A percentile compares a stretch with the other conserved stretches of the same genome.
Conservation (phyloP, 2,888 invertebrate species). For the Apamea sordens region DNA sequence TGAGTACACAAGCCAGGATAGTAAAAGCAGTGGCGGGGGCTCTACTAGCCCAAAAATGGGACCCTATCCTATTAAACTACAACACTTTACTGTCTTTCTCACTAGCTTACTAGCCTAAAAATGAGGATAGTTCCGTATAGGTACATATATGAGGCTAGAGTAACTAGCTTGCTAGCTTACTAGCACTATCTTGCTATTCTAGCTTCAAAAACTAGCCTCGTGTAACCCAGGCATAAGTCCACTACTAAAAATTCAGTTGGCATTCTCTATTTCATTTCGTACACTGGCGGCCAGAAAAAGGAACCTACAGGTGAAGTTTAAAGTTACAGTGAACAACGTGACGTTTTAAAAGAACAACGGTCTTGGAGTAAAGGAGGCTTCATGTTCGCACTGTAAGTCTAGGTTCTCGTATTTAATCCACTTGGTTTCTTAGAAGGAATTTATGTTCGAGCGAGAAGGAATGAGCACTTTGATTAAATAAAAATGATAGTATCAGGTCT, state of each 20-base stretch:
- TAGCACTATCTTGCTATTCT: too few species aligned
- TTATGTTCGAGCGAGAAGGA: not conserved
- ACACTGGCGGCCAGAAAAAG: constrained; percentile 49
- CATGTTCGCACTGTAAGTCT: constrained; percentile 9
- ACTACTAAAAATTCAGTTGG: constrained; percentile 60
- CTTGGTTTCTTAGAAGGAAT: not conserved
- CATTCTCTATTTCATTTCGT: constrained; percentile 50
- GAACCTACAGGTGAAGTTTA: constrained; percentile 31
- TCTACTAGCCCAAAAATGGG: too few species aligned
- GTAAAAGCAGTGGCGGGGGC: too few species aligned
- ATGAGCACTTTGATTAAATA: not conserved
- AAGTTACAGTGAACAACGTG: constrained; percentile 33
- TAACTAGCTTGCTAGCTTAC: too few species aligned
- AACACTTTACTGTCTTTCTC: too few species aligned
- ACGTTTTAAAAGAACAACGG: constrained; percentile 16
- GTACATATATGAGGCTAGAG: too few species aligned
- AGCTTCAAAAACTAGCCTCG: not conserved
- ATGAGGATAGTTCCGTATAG: too few species aligned
- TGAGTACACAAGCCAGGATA: too few species aligned
- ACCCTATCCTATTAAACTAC: too few species aligned
- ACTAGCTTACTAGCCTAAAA: too few species aligned
- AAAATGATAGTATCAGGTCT: not conserved
- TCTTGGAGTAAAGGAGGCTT: not conserved
- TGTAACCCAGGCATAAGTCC: not conserved
- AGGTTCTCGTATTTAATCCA: constrained; percentile 10